Conservation (phyloP, 2,888 invertebrate genomes). For the Pyrrhosoma nymphula region DNA sequence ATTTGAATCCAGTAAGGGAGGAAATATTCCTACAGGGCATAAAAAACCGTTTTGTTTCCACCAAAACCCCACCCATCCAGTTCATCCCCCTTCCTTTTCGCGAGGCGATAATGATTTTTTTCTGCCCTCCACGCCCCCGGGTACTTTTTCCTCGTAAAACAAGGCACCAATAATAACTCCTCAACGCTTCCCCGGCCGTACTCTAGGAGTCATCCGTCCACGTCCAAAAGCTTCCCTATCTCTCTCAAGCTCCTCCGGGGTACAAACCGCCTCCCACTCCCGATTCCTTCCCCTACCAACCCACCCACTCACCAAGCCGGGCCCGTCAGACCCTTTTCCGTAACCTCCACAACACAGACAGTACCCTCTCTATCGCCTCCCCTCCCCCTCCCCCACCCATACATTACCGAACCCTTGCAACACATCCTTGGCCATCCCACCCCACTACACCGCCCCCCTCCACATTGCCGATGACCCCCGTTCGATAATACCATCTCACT, state of each 20-base stretch:
- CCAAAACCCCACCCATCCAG: background rate
- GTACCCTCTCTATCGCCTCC: too few species aligned
- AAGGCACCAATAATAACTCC: conserved; percentile 25
- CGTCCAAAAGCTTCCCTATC: background rate
- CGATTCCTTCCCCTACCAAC: background rate
- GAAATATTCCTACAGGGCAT: background rate
- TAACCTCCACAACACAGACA: background rate
- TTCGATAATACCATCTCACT: conserved; percentile 48
- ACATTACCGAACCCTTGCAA: background rate
- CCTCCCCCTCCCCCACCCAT: background rate
- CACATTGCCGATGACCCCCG: conserved; percentile 42
- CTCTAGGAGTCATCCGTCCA: background rate
- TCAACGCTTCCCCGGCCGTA: background rate
- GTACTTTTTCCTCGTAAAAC: background rate
- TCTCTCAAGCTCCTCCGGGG: background rate
- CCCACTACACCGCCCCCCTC: background rate
- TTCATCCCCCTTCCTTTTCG: background rate
- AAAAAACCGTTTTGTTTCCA: background rate
- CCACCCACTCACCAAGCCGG: background rate
- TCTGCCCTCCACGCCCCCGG: background rate
- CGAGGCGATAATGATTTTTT: conserved; percentile 23
- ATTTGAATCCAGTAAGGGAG: background rate
- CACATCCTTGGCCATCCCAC: too few species aligned
- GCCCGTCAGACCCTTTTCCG: background rate
- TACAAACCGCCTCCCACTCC: background rate